These are phyloP conservation scores for Proales similis DNA, from an alignment of 1,140 invertebrate genomes.

Conservation along the genomic window DNA sequence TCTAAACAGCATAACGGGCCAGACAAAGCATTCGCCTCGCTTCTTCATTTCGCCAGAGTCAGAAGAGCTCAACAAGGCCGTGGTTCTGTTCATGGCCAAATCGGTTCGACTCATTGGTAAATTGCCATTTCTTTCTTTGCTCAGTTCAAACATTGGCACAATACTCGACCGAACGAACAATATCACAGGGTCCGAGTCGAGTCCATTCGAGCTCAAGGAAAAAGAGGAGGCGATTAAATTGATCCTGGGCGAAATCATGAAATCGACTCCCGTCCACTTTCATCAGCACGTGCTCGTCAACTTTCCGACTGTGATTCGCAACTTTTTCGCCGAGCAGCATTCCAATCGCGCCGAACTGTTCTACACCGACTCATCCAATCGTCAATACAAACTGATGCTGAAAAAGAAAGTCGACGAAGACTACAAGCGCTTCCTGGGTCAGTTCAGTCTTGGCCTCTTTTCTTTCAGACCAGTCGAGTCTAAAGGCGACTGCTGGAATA, in stretches of 20 bases:
- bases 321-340: conserved; percentile 28
- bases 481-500: too few species aligned
- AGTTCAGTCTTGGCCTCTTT: background rate
- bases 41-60: conserved; percentile 20
- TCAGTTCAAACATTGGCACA: too few species aligned
- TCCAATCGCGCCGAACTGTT: background rate
- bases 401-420: conserved; percentile 37
- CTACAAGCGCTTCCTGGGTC: conserved; percentile 9
- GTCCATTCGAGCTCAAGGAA: conserved; percentile 29
- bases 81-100: conserved; percentile 10
- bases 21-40: conserved; percentile 11
- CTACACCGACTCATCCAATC: conserved; percentile 30
- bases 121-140: too few species aligned
- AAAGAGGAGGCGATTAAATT: conserved; percentile 17
- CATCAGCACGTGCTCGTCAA: conserved; percentile 8
- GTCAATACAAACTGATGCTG: conserved; percentile 12
- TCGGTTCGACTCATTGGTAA: conserved; percentile 21
- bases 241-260: conserved; percentile 5
- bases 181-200: conserved; percentile 15
- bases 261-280: conserved; percentile 28
- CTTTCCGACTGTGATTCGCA: conserved; percentile 27
- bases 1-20: conserved; percentile 3
- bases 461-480: too few species aligned
- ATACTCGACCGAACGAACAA: too few species aligned
- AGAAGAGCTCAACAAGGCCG: conserved; percentile 33